These are phyloP conservation scores for Thalpophila matura DNA, from an alignment of 2,888 invertebrate genomes.

Conservation along the genomic window DNA sequence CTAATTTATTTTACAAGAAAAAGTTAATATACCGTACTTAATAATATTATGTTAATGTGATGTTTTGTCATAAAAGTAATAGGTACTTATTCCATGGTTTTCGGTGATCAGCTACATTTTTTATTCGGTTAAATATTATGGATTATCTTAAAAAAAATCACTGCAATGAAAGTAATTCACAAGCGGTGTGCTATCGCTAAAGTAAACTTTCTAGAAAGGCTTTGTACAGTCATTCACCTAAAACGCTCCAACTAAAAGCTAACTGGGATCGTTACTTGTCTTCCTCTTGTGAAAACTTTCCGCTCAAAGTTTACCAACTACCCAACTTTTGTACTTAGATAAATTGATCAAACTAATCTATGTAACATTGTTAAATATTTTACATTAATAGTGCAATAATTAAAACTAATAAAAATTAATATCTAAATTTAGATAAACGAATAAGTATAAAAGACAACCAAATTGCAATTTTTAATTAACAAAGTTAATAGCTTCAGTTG, in stretches of 20 bases:
- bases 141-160: neutral
- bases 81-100: neutral
- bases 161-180: slow-evolving; percentile 38
- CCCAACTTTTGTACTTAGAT: slow-evolving; percentile 16
- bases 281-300: slow-evolving; percentile 34
- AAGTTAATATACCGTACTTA: too few relatives aligned
- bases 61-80: too few relatives aligned
- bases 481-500: slow-evolving; percentile 25
- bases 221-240: slow-evolving; percentile 31
- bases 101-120: neutral
- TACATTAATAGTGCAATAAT: neutral
- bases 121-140: neutral
- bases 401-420: neutral
- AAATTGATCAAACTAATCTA: slow-evolving; percentile 16
- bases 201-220: slow-evolving; percentile 27
- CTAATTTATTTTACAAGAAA: neutral
- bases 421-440: neutral
- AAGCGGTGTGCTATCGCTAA: slow-evolving; percentile 25
- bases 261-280: slow-evolving; percentile 31
- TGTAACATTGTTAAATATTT: slow-evolving; percentile 1
- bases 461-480: slow-evolving; percentile 46
- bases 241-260: slow-evolving; percentile 19
- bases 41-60: too few relatives aligned
- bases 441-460: slow-evolving; percentile 15
- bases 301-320: slow-evolving; percentile 9